Evolutionary conservation across 2,113 vertebrate species (phyloP), one percentile per base, ranked within the genome.

Genomic region (Blennius ocellaris): DNA sequence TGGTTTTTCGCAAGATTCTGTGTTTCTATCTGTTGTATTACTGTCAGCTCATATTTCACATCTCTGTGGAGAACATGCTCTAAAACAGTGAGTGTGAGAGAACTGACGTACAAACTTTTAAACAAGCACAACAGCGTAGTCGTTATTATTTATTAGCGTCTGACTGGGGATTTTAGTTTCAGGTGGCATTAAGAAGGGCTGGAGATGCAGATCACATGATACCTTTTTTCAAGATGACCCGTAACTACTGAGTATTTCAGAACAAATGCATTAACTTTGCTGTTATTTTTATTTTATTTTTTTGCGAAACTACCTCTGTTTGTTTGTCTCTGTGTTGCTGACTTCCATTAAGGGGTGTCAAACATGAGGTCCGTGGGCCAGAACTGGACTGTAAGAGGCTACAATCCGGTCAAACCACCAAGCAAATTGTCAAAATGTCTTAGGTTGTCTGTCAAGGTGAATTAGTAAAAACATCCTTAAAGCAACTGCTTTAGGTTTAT

Each of bases 251-350:
- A 76, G 62, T 63, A 58, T 80, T 80, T 70, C 55, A 5, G 11
- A 62, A 21, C 40, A 76, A 61, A 72, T 54, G 30, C 3, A 55
- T 69, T 57, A 6, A 49, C 36, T 63, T 51, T 57, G 47, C 55
- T 11, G 49, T 83, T 66, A 57, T 30, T 30, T 30, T 30, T n/a
- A n/a, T n/a, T n/a, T n/a, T n/a, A n/a, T 2, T 74, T 65, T 88
- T 61, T 30, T 0, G 8, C 63, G 50, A 79, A 83, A 59, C 78
- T 90, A 87, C 84, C 81, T 83, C 5, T 78, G 38, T 78, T 44
- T 59, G 15, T 41, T 56, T 11, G 39, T 48, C 47, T 40, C 10
- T 76, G 48, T 52, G 66, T 57, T 76, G 59, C 51, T 36, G n/a
- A 44, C 21, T 30, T 30, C 21, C 2, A 30, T 2, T 2, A 30